phyloP scores from a whole-genome alignment of 1,140 invertebrate genomes.

The Drosophila biarmipes region DNA sequence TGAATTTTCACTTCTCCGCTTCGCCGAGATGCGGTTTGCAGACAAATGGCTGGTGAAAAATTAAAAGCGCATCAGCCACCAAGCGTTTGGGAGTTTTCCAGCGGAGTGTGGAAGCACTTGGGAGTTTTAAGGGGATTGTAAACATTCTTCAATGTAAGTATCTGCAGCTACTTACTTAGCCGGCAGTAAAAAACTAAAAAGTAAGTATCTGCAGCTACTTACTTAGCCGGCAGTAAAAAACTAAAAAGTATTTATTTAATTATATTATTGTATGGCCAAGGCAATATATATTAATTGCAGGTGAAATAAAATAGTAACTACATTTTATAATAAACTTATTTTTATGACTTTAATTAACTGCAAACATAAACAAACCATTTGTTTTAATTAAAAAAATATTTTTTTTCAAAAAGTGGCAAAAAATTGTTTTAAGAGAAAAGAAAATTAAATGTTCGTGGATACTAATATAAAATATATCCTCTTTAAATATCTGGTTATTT shows the following conservation, averaged over 20 bases:
- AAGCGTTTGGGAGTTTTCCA: constrained; percentile 28
- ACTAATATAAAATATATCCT: too few species aligned
- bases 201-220: not conserved
- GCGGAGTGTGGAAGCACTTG: constrained; percentile 17
- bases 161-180: not conserved
- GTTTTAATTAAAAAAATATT: not conserved
- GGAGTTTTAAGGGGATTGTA: constrained; percentile 1
- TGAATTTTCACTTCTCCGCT: constrained; percentile 77
- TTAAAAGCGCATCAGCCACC: constrained; percentile 56
- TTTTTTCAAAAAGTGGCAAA: not conserved
- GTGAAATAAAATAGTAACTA: not conserved
- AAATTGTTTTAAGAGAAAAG: not conserved
- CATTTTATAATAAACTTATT: not conserved
- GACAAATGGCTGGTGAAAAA: constrained; percentile 37
- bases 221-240: not conserved
- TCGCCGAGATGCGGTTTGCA: constrained; percentile 40
- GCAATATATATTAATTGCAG: not conserved
- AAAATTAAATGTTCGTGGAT: too few species aligned
- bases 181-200: not conserved
- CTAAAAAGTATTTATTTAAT: not conserved
- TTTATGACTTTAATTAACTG: not conserved
- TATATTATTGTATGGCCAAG: not conserved
- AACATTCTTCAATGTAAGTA: not conserved
- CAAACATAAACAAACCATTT: not conserved
- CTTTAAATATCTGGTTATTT: too few species aligned